A percentile compares a stretch with the other conserved stretches of the same genome.
These are phyloP conservation scores for Catharus ustulatus DNA, from an alignment of 2,797 vertebrate species.

Conservation along the genomic window DNA sequence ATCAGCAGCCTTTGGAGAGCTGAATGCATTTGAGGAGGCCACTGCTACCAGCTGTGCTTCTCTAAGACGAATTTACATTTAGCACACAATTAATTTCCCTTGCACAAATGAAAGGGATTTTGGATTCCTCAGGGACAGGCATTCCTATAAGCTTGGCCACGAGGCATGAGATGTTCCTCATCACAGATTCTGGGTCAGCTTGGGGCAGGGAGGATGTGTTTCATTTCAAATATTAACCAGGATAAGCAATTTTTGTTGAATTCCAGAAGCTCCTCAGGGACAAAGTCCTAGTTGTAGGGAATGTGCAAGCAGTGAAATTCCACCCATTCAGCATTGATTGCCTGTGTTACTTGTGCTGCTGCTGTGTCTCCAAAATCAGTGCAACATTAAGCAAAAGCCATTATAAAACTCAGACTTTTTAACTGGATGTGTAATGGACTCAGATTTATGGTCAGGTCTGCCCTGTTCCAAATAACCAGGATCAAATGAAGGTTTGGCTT, in stretches of 20 bases:
- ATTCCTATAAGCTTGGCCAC: background rate
- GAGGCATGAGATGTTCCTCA: background rate
- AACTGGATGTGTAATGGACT: background rate
- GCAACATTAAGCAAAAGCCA: background rate
- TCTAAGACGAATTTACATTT: constrained; percentile 38
- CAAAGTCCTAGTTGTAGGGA: background rate
- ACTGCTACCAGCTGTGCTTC: constrained; percentile 30
- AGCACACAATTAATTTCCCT: constrained; percentile 40
- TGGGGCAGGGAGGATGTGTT: background rate
- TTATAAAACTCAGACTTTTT: background rate
- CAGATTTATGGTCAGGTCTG: background rate
- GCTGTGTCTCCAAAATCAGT: background rate
- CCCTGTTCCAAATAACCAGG: background rate
- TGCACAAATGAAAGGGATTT: background rate
- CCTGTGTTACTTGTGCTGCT: background rate
- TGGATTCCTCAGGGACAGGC: background rate
- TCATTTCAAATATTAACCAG: constrained; percentile 26
- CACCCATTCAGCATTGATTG: background rate
- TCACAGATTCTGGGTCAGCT: background rate
- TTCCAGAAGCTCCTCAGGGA: background rate
- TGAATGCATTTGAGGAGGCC: constrained; percentile 52
- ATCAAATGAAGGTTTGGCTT: background rate
- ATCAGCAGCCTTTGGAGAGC: constrained; percentile 46
- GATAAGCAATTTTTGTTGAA: constrained; percentile 6
- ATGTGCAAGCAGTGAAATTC: background rate